These are phyloP conservation scores for Trissolcus basalis DNA, from an alignment of 1,140 invertebrate genomes.

Conservation along the genomic window DNA sequence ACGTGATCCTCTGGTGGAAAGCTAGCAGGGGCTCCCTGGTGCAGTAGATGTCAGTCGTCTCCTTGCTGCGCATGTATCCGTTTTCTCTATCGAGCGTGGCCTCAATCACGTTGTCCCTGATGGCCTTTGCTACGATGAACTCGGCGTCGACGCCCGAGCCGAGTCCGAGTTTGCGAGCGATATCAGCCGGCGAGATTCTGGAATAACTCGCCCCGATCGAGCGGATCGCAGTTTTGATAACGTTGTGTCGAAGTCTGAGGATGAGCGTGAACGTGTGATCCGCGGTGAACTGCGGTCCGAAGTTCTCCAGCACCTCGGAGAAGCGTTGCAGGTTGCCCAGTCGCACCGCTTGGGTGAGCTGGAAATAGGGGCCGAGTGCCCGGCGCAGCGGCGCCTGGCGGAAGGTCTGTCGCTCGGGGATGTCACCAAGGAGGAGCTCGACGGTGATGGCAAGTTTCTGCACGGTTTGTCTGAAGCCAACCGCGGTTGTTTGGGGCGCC, in stretches of 20 bases:
- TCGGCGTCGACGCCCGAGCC: constrained; percentile 98
- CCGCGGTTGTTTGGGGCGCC: constrained; percentile 96
- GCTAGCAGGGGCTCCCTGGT: constrained; percentile 97
- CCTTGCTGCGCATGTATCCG: constrained; percentile 97
- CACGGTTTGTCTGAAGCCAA: constrained; percentile 99
- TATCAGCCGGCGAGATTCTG: constrained; percentile 94
- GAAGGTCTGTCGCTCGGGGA: constrained; percentile 94
- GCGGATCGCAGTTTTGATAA: constrained; percentile 98
- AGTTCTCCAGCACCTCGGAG: constrained; percentile 94
- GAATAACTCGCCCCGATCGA: constrained; percentile 98
- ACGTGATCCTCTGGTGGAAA: constrained; percentile 98
- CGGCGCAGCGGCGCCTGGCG: constrained; percentile 90
- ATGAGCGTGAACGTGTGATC: constrained; percentile 98
- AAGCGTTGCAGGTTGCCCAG: constrained; percentile 96
- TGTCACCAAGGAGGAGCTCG: constrained; percentile 96
- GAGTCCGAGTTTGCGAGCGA: constrained; percentile 93
- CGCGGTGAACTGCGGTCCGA: constrained; percentile 88
- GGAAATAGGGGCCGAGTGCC: constrained; percentile 95
- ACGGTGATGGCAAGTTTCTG: constrained; percentile 98
- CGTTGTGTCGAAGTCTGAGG: constrained; percentile 96
- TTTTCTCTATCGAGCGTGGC: constrained; percentile 96
- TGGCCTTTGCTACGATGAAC: constrained; percentile 99
- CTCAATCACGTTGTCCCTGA: constrained; percentile 98
- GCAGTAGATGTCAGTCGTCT: constrained; percentile 97
- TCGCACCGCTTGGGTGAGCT: constrained; percentile 97